Percentiles rank a stretch among this genome's conserved stretches.
These are phyloP conservation scores for Sebastes steindachneri DNA, from an alignment of 2,797 vertebrate species.

Conservation along the genomic window DNA sequence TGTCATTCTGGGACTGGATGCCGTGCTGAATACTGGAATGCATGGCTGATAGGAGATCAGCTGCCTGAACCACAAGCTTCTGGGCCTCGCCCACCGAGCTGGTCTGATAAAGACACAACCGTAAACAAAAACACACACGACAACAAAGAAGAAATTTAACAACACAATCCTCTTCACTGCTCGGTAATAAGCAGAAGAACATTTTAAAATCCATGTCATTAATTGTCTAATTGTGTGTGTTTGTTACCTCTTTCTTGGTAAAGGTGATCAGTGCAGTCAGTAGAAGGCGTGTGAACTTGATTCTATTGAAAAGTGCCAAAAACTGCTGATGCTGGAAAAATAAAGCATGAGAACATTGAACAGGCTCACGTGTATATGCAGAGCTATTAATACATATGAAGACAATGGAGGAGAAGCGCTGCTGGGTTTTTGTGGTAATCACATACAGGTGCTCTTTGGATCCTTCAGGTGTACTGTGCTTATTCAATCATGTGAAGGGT, in stretches of 20 bases:
- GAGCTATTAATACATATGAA: constrained; percentile 11
- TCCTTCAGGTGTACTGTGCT: too few species aligned
- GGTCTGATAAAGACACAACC: constrained; percentile 79
- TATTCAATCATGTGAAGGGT: too few species aligned
- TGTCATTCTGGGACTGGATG: constrained; percentile 98
- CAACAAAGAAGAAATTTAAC: not conserved
- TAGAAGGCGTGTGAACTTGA: constrained; percentile 95
- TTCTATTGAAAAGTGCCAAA: constrained; percentile 96
- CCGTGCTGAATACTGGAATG: constrained; percentile 95
- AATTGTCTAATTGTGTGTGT: not conserved
- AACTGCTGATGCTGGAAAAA: constrained; percentile 93
- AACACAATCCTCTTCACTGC: not conserved
- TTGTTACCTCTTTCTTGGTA: constrained; percentile 96
- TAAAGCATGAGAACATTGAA: constrained; percentile 31
- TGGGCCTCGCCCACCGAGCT: constrained; percentile 97
- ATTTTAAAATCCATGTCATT: not conserved
- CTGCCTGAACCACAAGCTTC: constrained; percentile 94
- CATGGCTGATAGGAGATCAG: constrained; percentile 93
- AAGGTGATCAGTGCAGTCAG: constrained; percentile 96
- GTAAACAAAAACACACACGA: not conserved
- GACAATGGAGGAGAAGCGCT: too few species aligned
- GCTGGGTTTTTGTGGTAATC: too few species aligned
- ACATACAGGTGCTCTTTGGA: too few species aligned
- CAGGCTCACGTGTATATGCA: not conserved
- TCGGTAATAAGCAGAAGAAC: not conserved